Evolutionary conservation across 2,113 vertebrate species (phyloP).

Genomic region (Octodon degus): DNA sequence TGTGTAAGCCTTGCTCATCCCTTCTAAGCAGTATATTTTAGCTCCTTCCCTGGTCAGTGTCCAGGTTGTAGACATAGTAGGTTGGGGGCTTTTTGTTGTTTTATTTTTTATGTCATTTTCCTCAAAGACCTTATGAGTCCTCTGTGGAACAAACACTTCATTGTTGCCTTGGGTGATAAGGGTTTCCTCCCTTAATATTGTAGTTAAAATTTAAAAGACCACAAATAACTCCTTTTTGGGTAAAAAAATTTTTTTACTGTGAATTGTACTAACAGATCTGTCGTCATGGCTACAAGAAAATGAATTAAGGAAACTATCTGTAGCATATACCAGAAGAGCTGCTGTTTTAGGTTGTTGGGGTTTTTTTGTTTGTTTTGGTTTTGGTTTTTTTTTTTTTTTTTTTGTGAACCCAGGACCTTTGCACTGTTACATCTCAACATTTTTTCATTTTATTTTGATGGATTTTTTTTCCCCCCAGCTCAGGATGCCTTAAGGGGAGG

Average conservation of each 20-base stretch:
- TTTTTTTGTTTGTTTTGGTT: background rate
- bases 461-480: too few relatives aligned
- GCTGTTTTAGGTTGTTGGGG: background rate
- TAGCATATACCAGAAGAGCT: slow-evolving; percentile 49
- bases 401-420: background rate
- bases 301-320: background rate
- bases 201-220: slow-evolving; percentile 39
- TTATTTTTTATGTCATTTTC: slow-evolving; percentile 8
- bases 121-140: slow-evolving; percentile 2
- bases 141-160: background rate
- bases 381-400: too few relatives aligned
- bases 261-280: background rate
- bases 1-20: background rate
- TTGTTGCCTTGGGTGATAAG: slow-evolving; percentile 41
- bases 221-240: background rate
- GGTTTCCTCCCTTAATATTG: background rate
- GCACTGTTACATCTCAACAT: background rate
- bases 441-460: background rate
- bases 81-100: background rate
- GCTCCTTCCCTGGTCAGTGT: background rate
- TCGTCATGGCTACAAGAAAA: slow-evolving; percentile 36
- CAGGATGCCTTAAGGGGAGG: too few relatives aligned
- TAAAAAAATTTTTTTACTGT: slow-evolving; percentile 13
- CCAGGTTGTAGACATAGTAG: background rate
- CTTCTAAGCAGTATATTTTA: slow-evolving; percentile 28